Evolutionary conservation across 1,140 invertebrate species (phyloP), one percentile per base, ranked within the genome.

Genomic region (Heliothis subflexa): DNA sequence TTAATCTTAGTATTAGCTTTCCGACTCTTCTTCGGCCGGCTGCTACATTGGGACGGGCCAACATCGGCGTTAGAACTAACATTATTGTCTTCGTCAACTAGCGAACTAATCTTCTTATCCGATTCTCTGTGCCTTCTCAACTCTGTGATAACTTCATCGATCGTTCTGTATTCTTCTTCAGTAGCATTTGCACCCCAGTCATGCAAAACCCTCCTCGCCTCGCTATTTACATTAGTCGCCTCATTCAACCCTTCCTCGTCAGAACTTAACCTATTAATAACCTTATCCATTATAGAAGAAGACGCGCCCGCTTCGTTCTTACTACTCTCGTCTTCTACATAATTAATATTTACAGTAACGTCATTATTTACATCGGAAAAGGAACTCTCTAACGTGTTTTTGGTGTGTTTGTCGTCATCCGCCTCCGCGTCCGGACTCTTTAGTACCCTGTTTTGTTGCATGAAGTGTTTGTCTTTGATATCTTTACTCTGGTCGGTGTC

Each of bases 401-500:
- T 90, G 25, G 76, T 79, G 16, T 88, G 86, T 80, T 89, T 88
- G 14, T 85, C 86, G 0, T 91, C 86, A 70, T 81, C 81, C 61
- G 76, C 81, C n/a, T 89, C 85, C 33, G 78, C 79, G 2, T 86
- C 86, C 7, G 86, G 83, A 82, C 84, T 89, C 33, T 89, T 90
- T 75, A 94, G 78, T 81, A 93, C 93, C 85, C 93, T 90, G 84
- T 94, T 94, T 76, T 94, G 90, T 86, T 92, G 88, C 87, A 94
- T 93, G 64, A 89, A 93, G 71, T 93, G 89, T 73, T 87, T 91
- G 33, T 89, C 89, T 81, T 89, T 88, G 1, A 91, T 72, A 21
- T 89, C 89, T 81, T 93, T 93, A 81, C 78, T 89, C 49, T 91
- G 86, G 47, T 96, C 96, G 13, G 95, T 93, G 78, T 95, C 96